A percentile compares a stretch with the other conserved stretches of the same genome.
Conservation (phyloP, 2,888 invertebrate genomes). For the Cosmia pyralina region DNA sequence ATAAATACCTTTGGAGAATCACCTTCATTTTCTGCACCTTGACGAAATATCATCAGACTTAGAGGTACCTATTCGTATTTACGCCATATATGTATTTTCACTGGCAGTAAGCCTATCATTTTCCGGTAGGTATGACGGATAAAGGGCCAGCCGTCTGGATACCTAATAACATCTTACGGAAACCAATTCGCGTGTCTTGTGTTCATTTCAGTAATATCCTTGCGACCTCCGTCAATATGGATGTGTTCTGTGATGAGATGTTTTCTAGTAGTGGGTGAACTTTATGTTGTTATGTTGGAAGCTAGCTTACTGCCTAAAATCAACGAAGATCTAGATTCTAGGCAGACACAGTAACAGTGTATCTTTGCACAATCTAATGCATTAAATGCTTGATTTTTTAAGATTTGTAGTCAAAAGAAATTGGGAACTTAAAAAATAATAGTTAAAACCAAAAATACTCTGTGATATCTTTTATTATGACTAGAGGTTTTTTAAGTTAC, state of each 20-base stretch:
- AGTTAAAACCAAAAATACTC: slow-evolving; percentile 77
- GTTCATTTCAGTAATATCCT: slow-evolving; percentile 33
- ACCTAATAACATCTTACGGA: slow-evolving; percentile 36
- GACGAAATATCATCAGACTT: background rate
- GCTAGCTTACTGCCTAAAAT: too few relatives aligned
- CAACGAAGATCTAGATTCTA: too few relatives aligned
- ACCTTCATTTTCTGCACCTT: background rate
- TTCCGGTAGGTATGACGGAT: slow-evolving; percentile 34
- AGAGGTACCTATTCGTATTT: slow-evolving; percentile 9
- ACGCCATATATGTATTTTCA: slow-evolving; percentile 13
- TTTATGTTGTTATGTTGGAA: too few relatives aligned
- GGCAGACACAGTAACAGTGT: too few relatives aligned
- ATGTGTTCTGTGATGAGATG: slow-evolving; percentile 26
- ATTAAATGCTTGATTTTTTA: background rate
- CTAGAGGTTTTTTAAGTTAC: slow-evolving; percentile 93
- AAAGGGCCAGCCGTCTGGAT: slow-evolving; percentile 20
- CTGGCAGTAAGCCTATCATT: slow-evolving; percentile 36
- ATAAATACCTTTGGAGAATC: background rate
- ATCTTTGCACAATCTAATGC: too few relatives aligned
- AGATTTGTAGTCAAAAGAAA: background rate
- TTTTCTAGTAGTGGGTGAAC: background rate
- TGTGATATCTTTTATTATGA: slow-evolving; percentile 92
- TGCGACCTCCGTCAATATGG: slow-evolving; percentile 21
- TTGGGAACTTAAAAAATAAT: slow-evolving; percentile 10
- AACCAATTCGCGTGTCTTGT: slow-evolving; percentile 35